Evolutionary conservation across 2,113 vertebrate species (phyloP).

Genomic region (Nycticorax nycticorax): DNA sequence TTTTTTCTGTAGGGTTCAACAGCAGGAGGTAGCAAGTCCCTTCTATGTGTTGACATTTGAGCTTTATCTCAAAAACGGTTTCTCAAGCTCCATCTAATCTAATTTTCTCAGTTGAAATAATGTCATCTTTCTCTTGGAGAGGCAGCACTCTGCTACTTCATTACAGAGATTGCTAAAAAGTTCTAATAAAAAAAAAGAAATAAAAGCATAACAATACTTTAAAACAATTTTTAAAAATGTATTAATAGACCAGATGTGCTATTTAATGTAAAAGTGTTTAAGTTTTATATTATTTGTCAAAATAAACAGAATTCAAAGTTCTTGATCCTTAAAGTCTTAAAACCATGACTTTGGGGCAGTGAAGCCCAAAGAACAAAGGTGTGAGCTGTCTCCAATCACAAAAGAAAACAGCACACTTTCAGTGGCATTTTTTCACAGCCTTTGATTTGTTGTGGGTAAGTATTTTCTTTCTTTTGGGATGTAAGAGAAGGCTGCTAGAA

Average conservation of each 20-base stretch:
- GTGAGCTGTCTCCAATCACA: neutral
- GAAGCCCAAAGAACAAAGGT: neutral
- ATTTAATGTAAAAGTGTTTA: neutral
- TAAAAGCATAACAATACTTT: neutral
- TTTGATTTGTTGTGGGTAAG: neutral
- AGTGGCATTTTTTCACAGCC: neutral
- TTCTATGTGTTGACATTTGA: conserved; percentile 27
- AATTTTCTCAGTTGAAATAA: neutral
- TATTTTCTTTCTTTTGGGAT: neutral
- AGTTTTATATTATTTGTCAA: neutral
- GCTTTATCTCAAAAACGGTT: conserved; percentile 14
- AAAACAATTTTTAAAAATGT: neutral
- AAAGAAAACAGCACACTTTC: neutral
- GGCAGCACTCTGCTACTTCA: neutral
- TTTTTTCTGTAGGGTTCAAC: neutral
- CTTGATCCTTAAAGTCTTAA: neutral
- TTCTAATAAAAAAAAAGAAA: neutral
- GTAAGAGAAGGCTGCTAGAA: neutral
- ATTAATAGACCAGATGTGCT: neutral
- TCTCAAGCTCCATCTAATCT: neutral
- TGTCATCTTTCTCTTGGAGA: neutral
- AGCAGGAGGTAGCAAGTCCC: neutral
- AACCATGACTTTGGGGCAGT: neutral
- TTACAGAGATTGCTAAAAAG: neutral
- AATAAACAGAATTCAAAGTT: neutral